A percentile compares a stretch with the other conserved stretches of the same genome.
phyloP scores from a whole-genome alignment of 2,113 vertebrate species.

The Seriola dumerili region DNA sequence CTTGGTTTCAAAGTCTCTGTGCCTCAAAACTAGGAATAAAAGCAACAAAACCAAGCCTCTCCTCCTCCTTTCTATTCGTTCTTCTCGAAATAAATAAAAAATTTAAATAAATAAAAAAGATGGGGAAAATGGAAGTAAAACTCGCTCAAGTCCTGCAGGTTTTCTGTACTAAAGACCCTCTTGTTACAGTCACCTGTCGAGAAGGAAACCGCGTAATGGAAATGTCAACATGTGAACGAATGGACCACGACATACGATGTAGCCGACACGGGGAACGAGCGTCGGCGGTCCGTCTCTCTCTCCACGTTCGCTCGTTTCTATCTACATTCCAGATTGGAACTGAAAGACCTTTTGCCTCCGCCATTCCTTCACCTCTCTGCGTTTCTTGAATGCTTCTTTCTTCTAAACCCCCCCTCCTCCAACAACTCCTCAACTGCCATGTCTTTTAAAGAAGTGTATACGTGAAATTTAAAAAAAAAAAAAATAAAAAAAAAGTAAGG shows the following conservation, averaged over 20 bases:
- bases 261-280: constrained; percentile 27
- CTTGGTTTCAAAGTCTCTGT: constrained; percentile 71
- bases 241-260: constrained; percentile 29
- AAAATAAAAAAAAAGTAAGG: constrained; percentile 40
- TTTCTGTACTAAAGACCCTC: constrained; percentile 82
- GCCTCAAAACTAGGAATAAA: constrained; percentile 58
- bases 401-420: constrained; percentile 27
- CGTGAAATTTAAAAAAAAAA: constrained; percentile 52
- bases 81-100: constrained; percentile 62
- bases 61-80: constrained; percentile 69
- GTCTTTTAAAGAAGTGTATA: constrained; percentile 79
- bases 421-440: constrained; percentile 68
- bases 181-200: constrained; percentile 27
- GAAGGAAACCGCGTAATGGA: constrained; percentile 30
- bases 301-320: constrained; percentile 81
- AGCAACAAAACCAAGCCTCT: constrained; percentile 60
- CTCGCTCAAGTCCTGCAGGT: constrained; percentile 67
- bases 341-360: constrained; percentile 46
- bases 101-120: constrained; percentile 26
- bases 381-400: constrained; percentile 75
- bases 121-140: constrained; percentile 23
- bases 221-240: constrained; percentile 57
- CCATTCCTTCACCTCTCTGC: constrained; percentile 65
- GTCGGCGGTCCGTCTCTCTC: constrained; percentile 38
- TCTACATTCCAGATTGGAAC: constrained; percentile 89